Percentiles rank a stretch among this genome's conserved stretches.
Conservation (phyloP, 2,113 vertebrate genomes). For the Globicephala melas region DNA sequence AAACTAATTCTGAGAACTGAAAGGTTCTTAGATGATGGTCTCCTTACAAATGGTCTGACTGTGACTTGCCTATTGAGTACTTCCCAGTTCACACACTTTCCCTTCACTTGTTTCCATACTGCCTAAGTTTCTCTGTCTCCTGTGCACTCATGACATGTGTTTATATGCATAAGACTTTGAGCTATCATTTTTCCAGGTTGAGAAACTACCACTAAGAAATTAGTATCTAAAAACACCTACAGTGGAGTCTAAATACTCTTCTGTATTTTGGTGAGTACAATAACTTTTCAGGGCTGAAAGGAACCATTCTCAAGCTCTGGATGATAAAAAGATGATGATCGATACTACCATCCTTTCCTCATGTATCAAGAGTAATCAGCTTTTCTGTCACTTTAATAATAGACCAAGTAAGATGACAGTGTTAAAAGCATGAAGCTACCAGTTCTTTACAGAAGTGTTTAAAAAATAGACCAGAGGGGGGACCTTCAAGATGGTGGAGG, state of each 20-base stretch:
- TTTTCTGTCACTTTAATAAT: constrained; percentile 19
- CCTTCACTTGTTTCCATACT: neutral
- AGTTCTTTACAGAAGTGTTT: neutral
- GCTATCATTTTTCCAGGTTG: neutral
- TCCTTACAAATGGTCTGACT: neutral
- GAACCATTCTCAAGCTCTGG: neutral
- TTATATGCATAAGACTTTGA: neutral
- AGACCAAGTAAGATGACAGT: neutral
- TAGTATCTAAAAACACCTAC: constrained; percentile 5
- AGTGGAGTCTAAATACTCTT: neutral
- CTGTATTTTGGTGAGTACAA: neutral
- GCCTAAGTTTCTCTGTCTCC: neutral
- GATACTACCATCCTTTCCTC: neutral
- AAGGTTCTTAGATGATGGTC: neutral
- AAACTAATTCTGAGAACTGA: constrained; percentile 1
- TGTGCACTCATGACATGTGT: neutral
- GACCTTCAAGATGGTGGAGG: too few relatives aligned
- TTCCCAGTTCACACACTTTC: neutral
- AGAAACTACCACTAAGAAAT: constrained; percentile 11
- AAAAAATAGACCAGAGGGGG: neutral
- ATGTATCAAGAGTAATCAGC: neutral
- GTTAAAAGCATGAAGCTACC: neutral
- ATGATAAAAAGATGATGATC: neutral
- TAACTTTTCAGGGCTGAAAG: constrained; percentile 10
- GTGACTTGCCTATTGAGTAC: neutral